phyloP scores from a whole-genome alignment of 2,888 invertebrate species.

The Ophion slaviceki region DNA sequence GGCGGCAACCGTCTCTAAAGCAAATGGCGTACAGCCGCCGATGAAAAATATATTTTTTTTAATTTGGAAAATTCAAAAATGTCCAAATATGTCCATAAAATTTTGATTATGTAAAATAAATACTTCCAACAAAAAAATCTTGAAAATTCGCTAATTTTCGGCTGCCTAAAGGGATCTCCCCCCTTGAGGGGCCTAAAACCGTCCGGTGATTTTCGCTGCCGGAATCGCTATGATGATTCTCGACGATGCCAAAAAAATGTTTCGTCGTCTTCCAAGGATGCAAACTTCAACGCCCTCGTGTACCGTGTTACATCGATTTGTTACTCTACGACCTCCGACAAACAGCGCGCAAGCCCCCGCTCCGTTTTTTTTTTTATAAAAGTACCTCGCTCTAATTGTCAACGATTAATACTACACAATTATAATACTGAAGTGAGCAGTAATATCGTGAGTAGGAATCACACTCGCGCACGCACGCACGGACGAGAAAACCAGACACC shows the following conservation, averaged over 20 bases:
- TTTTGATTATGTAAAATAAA: no score
- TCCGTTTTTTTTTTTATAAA: not conserved
- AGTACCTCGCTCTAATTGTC: not conserved
- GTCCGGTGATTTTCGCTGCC: no score
- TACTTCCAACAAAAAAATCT: no score
- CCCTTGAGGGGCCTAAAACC: no score
- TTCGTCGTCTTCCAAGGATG: not conserved
- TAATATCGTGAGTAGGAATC: conserved; percentile 10
- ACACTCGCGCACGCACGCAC: conserved; percentile 46
- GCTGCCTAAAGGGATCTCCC: no score
- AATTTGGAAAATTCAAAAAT: no score
- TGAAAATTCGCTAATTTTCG: no score
- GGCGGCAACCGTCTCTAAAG: no score
- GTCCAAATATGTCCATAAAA: no score
- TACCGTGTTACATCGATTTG: conserved; percentile 14
- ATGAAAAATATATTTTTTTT: no score
- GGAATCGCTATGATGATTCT: no score
- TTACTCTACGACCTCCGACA: conserved; percentile 2
- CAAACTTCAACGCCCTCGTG: not conserved
- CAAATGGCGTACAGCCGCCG: no score
- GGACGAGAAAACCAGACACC: conserved; percentile 44
- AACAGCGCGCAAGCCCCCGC: not conserved
- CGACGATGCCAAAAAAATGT: not conserved
- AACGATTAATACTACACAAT: not conserved
- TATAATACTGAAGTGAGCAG: not conserved